Evolutionary conservation across 1,140 invertebrate species (phyloP), one percentile per base, ranked within the genome.

Genomic region (Brachionus rotundiformis): DNA sequence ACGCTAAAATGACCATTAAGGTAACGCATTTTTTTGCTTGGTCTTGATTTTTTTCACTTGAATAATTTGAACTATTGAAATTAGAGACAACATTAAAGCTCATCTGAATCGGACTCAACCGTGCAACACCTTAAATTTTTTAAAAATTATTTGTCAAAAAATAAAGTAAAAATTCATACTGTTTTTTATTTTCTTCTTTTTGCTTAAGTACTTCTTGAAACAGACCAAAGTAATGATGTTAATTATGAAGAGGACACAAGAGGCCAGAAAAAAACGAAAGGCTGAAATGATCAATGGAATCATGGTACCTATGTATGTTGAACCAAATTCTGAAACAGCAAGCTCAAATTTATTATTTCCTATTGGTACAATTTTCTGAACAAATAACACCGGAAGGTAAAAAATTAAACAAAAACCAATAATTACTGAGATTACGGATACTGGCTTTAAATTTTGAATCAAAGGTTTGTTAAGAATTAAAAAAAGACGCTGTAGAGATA

Each of bases 401-500:
- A 33, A 68, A 8, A 68, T 33, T 16, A 68, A 11, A 3, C 63
- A n/a, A 16, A 68, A 33, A 33, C 11, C 16, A 33, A 13, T 36
- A 5, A 68, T 68, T 19, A 8, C 16, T 33, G 63, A 19, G 8
- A 68, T 36, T 31, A 68, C 63, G 6, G 10, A 33, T 16, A 10
- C 36, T 33, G 31, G 29, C 36, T 68, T 68, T 19, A n/a, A 68
- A 68, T 68, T 68, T 39, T 68, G 27, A n/a, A 68, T 36, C 3
- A 68, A 33, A 39, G 36, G 16, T 68, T 68, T 68, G 10, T 36
- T 68, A 3, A 68, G 13, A 8, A 68, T 36, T 36, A 68, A 36
- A 36, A 68, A 68, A 16, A 68, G 63, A 19, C 63, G 63, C 31
- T 68, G 29, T 16, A 68, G 6, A n/a, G 63, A 68, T 36, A 68